Evolutionary conservation across 2,797 vertebrate species (phyloP), one percentile per base, ranked within the genome.

Genomic region (Clarias platycephalus): DNA sequence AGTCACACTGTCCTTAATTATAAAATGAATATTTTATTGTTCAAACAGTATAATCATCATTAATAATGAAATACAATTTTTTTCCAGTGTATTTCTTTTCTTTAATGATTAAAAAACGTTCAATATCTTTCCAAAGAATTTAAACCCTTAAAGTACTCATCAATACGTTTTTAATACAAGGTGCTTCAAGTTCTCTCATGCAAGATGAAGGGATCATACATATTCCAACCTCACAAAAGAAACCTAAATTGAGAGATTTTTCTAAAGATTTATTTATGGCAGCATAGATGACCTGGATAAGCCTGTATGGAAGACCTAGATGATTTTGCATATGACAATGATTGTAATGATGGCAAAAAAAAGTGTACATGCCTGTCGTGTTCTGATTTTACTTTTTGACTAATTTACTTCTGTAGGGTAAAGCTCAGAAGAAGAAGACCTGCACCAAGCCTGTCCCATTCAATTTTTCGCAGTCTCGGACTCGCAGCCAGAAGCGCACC

Each of bases 401-500:
- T 13, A 13, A 53, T 53, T 53, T 13, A 53, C 44, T 85, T 4
- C 68, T 87, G 0, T 78, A 96, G 95, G 91, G 92, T 31, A 95
- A 95, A 91, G 85, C 90, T 26, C 94, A 82, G 81, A 93, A 91
- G 86, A 94, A 92, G 90, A 95, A 91, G 90, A 89, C 91, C 0
- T 92, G 89, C 81, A 94, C 94, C 81, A 92, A 94, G 83, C 92
- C 92, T n/a, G 85, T 93, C 62, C 94, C 94, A 63, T 96, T 96
- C 88, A 94, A 90, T 80, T 80, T 94, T 1, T 91, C 93, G 1
- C 90, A 93, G 71, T 86, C 91, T 6, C 44, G 83, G 20, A 40
- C 49, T 31, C 83, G 82, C 85, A 86, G 76, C 74, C 85, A 85
- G 12, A 89, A 79, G 37, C 60, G 75, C 49, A 26, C 37, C 8